Percentiles rank a stretch among this genome's conserved stretches.
Evolutionary conservation across 2,797 vertebrate genomes (phyloP).

Genomic region (Crenichthys baileyi): DNA sequence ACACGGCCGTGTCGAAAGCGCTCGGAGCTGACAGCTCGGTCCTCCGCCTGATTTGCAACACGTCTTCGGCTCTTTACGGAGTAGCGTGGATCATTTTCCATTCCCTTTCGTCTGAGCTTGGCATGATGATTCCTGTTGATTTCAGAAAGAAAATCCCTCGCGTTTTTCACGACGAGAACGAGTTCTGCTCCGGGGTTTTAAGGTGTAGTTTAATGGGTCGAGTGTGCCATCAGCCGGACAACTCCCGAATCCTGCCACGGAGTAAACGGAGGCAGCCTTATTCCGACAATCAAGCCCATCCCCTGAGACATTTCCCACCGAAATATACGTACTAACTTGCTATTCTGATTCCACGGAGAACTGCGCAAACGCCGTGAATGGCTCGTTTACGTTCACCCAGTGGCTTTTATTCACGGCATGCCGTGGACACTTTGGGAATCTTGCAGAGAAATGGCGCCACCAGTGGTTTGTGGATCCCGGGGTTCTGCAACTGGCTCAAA

Average conservation of each 20-base stretch:
- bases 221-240: constrained; percentile 52
- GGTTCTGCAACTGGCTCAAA: constrained; percentile 48
- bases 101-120: constrained; percentile 31
- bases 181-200: constrained; percentile 18
- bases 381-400: constrained; percentile 65
- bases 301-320: constrained; percentile 51
- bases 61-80: constrained; percentile 60
- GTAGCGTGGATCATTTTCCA: constrained; percentile 29
- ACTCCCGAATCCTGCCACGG: constrained; percentile 61
- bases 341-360: constrained; percentile 62
- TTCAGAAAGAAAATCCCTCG: constrained; percentile 5
- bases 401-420: constrained; percentile 29
- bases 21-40: constrained; percentile 24
- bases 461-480: constrained; percentile 68
- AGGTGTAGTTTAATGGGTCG: constrained; percentile 29
- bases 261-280: constrained; percentile 48
- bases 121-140: constrained; percentile 28
- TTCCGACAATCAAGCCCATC: constrained; percentile 65
- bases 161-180: constrained; percentile 14
- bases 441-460: constrained; percentile 68
- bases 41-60: constrained; percentile 56
- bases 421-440: constrained; percentile 47
- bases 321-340: constrained; percentile 56
- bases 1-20: constrained; percentile 25
- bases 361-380: constrained; percentile 64